Evolutionary conservation across 2,888 invertebrate species (phyloP).

Genomic region (Aporophyla lueneburgensis): DNA sequence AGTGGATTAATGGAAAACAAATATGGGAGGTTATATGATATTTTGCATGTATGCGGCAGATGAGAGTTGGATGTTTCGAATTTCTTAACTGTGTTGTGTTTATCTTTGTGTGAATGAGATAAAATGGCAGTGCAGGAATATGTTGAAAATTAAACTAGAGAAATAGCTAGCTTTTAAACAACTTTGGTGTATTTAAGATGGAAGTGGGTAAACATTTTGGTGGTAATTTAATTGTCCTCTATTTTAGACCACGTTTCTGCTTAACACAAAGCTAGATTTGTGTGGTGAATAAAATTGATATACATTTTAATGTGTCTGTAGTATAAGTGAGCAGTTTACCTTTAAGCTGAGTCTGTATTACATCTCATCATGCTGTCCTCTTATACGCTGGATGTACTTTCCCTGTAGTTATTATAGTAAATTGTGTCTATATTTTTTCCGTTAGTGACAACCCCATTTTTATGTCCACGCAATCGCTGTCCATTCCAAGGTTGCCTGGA

Average conservation of each 20-base stretch:
- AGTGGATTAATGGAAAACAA: constrained; percentile 78
- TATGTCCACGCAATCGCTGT: too few relatives aligned
- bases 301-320: background rate
- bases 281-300: background rate
- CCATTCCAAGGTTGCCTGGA: too few relatives aligned
- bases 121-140: constrained; percentile 11
- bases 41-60: constrained; percentile 61
- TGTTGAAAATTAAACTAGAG: constrained; percentile 7
- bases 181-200: constrained; percentile 9
- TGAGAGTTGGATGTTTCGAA: constrained; percentile 51
- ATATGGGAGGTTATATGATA: constrained; percentile 72
- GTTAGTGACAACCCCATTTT: too few relatives aligned
- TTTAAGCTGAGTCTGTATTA: too few relatives aligned
- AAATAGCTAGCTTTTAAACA: constrained; percentile 24
- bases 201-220: background rate
- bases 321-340: background rate
- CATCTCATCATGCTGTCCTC: too few relatives aligned
- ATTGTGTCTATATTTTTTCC: too few relatives aligned
- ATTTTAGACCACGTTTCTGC: background rate
- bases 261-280: background rate
- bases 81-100: constrained; percentile 56
- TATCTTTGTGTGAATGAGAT: constrained; percentile 36
- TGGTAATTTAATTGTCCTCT: constrained; percentile 9
- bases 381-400: background rate
- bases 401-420: too few relatives aligned